Conservation (phyloP, 2,797 vertebrate species). For the Danio kyathit region DNA sequence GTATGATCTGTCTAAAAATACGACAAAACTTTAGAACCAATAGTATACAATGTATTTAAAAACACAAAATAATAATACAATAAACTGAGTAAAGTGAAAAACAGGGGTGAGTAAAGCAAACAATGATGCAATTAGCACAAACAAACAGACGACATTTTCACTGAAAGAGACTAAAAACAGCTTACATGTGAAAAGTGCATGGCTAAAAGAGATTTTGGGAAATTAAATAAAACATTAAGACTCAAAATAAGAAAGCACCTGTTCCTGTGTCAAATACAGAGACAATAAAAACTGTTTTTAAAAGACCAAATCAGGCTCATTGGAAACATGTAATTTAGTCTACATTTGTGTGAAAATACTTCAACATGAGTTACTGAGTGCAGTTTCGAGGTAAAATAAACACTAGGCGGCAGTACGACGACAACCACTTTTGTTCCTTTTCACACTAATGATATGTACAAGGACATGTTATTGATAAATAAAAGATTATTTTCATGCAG, state of each 20-base stretch:
- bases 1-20: neutral
- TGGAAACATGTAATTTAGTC: no score
- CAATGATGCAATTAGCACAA: neutral
- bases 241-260: neutral
- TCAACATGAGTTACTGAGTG: no score
- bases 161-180: neutral
- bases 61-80: neutral
- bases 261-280: neutral
- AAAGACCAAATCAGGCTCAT: no score
- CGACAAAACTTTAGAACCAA: neutral
- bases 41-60: neutral
- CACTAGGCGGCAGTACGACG: no score
- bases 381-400: no score
- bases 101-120: neutral
- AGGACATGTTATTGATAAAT: no score
- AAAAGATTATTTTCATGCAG: no score
- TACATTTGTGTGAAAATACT: no score
- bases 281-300: neutral
- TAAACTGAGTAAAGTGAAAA: neutral
- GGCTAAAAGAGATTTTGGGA: neutral
- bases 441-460: no score
- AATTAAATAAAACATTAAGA: neutral
- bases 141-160: neutral
- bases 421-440: no score
- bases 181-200: neutral